A percentile compares a stretch with the other conserved stretches of the same genome.
These are phyloP conservation scores for Pelecanoides urinatrix DNA, from an alignment of 2,113 vertebrate species.

Conservation along the genomic window DNA sequence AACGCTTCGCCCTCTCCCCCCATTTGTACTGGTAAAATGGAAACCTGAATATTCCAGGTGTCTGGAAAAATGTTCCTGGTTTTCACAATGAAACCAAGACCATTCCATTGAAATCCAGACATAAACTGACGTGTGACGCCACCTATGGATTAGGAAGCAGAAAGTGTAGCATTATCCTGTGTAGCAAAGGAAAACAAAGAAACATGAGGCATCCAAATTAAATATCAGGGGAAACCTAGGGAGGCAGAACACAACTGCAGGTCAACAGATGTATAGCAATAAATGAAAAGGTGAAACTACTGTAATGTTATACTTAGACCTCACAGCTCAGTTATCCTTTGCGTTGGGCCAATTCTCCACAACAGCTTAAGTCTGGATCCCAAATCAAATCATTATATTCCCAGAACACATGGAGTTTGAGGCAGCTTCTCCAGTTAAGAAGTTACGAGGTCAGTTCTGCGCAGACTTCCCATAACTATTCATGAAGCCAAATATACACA, in stretches of 20 bases:
- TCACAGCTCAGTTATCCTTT: neutral
- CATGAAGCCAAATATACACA: neutral
- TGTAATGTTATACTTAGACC: neutral
- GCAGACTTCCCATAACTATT: neutral
- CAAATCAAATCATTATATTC: neutral
- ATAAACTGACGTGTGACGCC: neutral
- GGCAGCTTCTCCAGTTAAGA: neutral
- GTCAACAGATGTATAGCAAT: neutral
- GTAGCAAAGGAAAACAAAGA: neutral
- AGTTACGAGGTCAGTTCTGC: accelerated
- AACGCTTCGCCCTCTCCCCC: accelerated
- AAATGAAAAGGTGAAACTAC: neutral
- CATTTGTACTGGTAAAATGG: neutral
- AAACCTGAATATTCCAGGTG: neutral
- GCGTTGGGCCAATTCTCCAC: neutral
- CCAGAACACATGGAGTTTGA: neutral
- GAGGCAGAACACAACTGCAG: neutral
- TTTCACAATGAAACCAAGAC: neutral
- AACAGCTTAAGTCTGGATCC: neutral
- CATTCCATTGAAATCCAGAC: neutral
- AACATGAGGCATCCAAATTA: neutral
- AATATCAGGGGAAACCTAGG: neutral
- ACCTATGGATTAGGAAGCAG: neutral
- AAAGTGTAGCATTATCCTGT: neutral
- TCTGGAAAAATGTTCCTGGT: neutral